phyloP scores from a whole-genome alignment of 2,888 invertebrate species.

The Hoplodrina ambigua region DNA sequence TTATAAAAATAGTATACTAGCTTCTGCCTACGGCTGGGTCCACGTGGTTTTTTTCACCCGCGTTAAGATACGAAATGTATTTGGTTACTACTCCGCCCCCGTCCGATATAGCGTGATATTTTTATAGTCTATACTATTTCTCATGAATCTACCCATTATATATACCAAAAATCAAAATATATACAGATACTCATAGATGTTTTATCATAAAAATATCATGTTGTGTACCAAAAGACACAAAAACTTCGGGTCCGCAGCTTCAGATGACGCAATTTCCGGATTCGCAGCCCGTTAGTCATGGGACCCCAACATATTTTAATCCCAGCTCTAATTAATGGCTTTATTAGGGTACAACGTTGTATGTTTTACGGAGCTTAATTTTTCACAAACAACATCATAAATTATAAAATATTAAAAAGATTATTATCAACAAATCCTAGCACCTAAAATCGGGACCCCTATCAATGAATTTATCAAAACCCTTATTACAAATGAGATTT shows the following conservation, averaged over 20 bases:
- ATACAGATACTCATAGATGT: too few relatives aligned
- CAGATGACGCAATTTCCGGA: constrained; percentile 46
- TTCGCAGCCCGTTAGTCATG: constrained; percentile 34
- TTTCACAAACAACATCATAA: constrained; percentile 48
- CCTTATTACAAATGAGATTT: constrained; percentile 67
- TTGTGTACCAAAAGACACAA: neutral
- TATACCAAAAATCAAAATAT: too few relatives aligned
- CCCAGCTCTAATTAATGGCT: constrained; percentile 53
- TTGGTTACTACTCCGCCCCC: too few relatives aligned
- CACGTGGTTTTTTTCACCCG: too few relatives aligned
- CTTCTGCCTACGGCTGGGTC: too few relatives aligned
- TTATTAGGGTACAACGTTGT: constrained; percentile 46
- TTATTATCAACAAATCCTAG: constrained; percentile 55
- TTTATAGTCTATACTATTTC: too few relatives aligned
- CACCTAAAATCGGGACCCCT: constrained; percentile 54
- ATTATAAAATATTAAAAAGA: constrained; percentile 59
- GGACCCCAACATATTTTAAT: constrained; percentile 42
- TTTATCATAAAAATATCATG: neutral
- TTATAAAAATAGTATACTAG: too few relatives aligned
- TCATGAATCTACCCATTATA: too few relatives aligned
- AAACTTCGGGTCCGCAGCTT: constrained; percentile 6
- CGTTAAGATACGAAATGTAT: too few relatives aligned
- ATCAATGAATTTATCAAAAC: constrained; percentile 65
- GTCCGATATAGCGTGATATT: too few relatives aligned
- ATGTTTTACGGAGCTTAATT: constrained; percentile 44